A percentile compares a stretch with the other conserved stretches of the same genome.
Evolutionary conservation across 2,113 vertebrate species (phyloP).

Genomic region (Diadophis punctatus): DNA sequence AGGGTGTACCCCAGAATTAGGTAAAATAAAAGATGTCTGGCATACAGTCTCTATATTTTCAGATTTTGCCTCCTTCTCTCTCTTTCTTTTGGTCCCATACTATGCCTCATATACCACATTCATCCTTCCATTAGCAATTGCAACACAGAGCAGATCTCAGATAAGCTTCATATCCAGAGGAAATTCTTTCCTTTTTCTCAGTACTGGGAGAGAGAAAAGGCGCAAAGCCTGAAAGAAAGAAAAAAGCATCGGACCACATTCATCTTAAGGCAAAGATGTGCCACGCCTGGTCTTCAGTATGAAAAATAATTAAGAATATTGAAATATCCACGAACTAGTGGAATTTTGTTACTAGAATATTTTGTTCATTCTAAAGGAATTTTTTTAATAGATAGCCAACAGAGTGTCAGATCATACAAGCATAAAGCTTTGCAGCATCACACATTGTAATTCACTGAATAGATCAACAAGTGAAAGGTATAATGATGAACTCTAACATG

Average conservation of each 20-base stretch:
- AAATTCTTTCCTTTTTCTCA: neutral
- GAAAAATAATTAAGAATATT: neutral
- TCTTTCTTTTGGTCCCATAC: neutral
- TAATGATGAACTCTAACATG: constrained; percentile 56
- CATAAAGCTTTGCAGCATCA: constrained; percentile 26
- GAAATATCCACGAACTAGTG: neutral
- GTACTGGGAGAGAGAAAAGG: neutral
- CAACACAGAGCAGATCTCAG: neutral
- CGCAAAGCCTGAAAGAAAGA: neutral
- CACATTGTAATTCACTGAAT: constrained; percentile 44
- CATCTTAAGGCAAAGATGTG: neutral
- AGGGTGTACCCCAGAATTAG: neutral
- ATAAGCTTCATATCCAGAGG: neutral
- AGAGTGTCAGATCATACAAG: constrained; percentile 31
- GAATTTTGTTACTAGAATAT: neutral
- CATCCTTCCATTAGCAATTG: neutral
- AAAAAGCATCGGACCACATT: neutral
- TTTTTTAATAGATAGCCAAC: constrained; percentile 16
- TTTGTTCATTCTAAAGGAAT: constrained; percentile 9
- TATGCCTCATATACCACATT: neutral
- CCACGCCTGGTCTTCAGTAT: neutral
- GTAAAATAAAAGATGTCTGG: neutral
- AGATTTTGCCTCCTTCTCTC: neutral
- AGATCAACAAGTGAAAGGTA: constrained; percentile 43
- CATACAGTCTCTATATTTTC: neutral